Base-by-base conservation (phyloP, 2,113 vertebrate genomes). In the Cynoglossus semilaevis region DNA sequence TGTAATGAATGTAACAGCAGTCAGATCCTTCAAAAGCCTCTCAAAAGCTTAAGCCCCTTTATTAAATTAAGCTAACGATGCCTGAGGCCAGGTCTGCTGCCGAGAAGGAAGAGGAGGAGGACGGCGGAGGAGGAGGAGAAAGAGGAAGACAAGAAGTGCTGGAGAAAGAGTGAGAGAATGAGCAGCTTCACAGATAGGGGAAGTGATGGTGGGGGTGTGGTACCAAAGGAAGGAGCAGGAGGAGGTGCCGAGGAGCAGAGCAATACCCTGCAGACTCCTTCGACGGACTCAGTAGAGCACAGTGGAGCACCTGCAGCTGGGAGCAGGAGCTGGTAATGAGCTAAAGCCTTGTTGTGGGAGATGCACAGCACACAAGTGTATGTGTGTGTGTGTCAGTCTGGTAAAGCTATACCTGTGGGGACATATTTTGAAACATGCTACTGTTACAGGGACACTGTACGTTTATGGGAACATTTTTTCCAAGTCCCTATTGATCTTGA, bases 1-100 rank as follows among this genome's bases (percentile, higher is more conserved):
- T 88, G 87, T 89, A 89, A 90, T 91, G 88, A 92, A 91, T 91
- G 88, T 88, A 87, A 90, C 85, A 90, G 87, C 87, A 88, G 83
- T 78, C 80, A 85, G 87, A 90, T 85, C 85, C 87, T 90, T 90
- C 84, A 90, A 87, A 90, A 91, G 87, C 87, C 83, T 87, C 84
- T 90, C 88, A 85, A 83, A 89, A 89, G 87, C 88, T 90, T 90
- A 90, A 90, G 84, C 82, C 83, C 80, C 69, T 88, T 91, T 89
- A 92, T 91, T 89, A 88, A 91, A 92, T 91, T 90, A 91, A 90
- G 84, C 77, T 85, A 89, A 85, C 82, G 80, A 85, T 75, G 89
- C 87, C 87, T 81, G 81, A 86, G 88, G 89, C 90, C 86, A 87
- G 86, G 83, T 79, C 75, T 18, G 64, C 83, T 80, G 75, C 72